phyloP scores from a whole-genome alignment of 2,888 invertebrate genomes.

The Drosophila antonietae region DNA sequence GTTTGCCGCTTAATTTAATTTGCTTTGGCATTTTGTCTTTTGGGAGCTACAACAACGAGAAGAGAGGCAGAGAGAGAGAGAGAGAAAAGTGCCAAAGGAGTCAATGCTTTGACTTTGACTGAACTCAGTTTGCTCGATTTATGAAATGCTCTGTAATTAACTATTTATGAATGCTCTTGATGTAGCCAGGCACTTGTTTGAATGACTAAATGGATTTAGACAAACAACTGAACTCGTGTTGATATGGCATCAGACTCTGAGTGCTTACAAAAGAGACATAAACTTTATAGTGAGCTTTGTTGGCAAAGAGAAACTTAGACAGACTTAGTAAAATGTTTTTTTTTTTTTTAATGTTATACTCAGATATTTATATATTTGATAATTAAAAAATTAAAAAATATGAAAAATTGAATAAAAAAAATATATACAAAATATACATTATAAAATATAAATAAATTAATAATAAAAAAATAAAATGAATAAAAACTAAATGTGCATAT shows the following conservation, averaged over 20 bases:
- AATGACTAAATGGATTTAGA: slow-evolving; percentile 21
- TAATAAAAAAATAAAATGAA: too few relatives aligned
- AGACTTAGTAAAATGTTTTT: neutral
- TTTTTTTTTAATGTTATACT: neutral
- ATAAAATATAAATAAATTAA: too few relatives aligned
- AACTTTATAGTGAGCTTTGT: neutral
- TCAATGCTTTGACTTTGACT: slow-evolving; percentile 36
- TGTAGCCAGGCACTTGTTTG: slow-evolving; percentile 33
- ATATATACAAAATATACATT: too few relatives aligned
- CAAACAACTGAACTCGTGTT: neutral
- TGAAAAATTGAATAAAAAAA: too few relatives aligned
- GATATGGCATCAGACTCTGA: neutral
- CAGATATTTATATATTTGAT: too few relatives aligned
- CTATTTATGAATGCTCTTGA: slow-evolving; percentile 64
- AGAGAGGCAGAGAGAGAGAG: neutral
- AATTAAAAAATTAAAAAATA: too few relatives aligned
- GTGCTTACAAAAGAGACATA: neutral
- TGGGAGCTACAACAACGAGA: slow-evolving; percentile 29
- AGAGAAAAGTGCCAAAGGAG: slow-evolving; percentile 13
- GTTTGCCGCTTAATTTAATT: slow-evolving; percentile 80
- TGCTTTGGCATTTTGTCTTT: slow-evolving; percentile 69
- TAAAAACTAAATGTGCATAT: too few relatives aligned
- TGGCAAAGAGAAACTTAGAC: neutral
- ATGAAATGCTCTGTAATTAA: slow-evolving; percentile 76
- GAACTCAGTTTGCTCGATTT: slow-evolving; percentile 65